Evolutionary conservation across 1,140 invertebrate species (phyloP), one percentile per base, ranked within the genome.

Genomic region (Drosophila grimshawi): DNA sequence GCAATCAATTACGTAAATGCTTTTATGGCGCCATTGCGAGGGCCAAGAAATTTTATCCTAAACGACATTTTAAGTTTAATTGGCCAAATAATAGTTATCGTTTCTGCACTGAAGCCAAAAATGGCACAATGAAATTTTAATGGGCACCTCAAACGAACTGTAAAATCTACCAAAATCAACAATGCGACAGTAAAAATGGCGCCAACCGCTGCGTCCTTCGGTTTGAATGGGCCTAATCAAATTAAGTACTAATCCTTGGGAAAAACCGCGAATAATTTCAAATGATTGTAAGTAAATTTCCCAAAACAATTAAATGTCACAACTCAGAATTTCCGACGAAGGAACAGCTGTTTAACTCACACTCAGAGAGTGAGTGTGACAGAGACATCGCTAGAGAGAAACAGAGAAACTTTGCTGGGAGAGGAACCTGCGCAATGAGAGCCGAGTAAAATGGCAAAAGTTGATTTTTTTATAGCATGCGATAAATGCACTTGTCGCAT

Each of bases 271-370:
- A 85, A 89, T 85, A 88, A 80, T 85, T 89, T 80, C 75, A 88
- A 89, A 88, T 89, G 85, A 89, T 89, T 89, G 77, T 83, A 88
- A 88, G 85, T 85, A 85, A 88, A 89, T 88, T 88, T 89, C 85
- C 85, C 85, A 80, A 88, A 89, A 85, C 85, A 89, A 89, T 88
- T 88, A 88, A 79, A 66, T 72, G 49, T 19, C 61, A 46, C 52
- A 64, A 57, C 67, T 60, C 30, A 7, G 67, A 41, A 53, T 64
- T 75, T 70, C 72, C 67, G 59, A 37, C 46, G 49, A 55, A 4
- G 4, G 5, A 75, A 63, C 59, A 75, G 66, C 65, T 75, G 59
- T 33, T 51, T 5, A 19, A 19, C 19, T 19, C 19, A 19, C 19
- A 19, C 33, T 0, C 2, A 56, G 46, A 32, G 53, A 35, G 39